A percentile compares a stretch with the other conserved stretches of the same genome.
These are phyloP conservation scores for Mirounga angustirostris DNA, from an alignment of 2,113 vertebrate genomes.

Conservation along the genomic window DNA sequence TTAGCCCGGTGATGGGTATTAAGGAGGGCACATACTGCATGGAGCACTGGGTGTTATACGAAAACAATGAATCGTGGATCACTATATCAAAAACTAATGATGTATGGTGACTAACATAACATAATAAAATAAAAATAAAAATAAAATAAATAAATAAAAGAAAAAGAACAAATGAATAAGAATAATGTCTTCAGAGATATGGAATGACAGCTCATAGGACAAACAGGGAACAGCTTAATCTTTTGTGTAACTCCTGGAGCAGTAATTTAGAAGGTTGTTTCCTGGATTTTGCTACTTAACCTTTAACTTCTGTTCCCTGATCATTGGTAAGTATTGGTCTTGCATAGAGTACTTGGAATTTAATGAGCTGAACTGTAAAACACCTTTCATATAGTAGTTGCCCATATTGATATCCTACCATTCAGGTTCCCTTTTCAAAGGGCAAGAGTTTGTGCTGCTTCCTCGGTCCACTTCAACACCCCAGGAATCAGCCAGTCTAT, in stretches of 20 bases:
- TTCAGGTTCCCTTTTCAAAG: background rate
- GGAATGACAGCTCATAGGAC: background rate
- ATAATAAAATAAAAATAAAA: no score
- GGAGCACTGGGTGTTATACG: no score
- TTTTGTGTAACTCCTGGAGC: background rate
- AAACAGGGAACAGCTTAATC: background rate
- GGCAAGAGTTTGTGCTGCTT: background rate
- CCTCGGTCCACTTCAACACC: background rate
- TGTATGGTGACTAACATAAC: no score
- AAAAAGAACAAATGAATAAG: background rate
- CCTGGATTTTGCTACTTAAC: no score
- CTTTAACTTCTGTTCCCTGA: background rate
- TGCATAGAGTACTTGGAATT: background rate
- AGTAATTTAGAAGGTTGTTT: background rate
- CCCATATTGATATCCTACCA: background rate
- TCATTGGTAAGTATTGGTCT: background rate
- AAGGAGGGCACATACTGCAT: no score
- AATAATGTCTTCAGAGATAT: background rate
- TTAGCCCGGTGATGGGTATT: no score
- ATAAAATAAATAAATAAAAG: no score
- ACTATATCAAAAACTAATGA: no score
- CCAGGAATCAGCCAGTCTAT: background rate
- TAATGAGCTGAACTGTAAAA: background rate
- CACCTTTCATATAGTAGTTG: background rate
- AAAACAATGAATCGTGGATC: no score